Evolutionary conservation across 2,888 invertebrate species (phyloP), one percentile per base, ranked within the genome.

Genomic region (Pomacea canaliculata): DNA sequence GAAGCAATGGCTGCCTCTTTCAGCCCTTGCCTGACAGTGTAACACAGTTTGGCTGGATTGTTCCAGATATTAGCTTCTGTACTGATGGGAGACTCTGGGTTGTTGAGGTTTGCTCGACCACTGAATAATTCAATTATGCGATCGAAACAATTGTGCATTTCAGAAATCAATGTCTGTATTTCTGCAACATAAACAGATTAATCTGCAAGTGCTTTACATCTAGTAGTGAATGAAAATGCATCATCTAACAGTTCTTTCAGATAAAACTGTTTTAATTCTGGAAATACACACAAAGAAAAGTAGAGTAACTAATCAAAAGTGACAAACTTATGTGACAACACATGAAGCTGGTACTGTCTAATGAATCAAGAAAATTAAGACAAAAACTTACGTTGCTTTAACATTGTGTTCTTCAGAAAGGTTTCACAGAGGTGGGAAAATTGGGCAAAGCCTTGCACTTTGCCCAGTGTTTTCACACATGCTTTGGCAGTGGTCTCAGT

Each of bases 91-190:
- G 76, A 77, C 19, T 77, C 78, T 12, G 76, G 79, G n/a, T 80
- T 78, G 12, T 71, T 76, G 8, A 63, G 62, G 18, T 73, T 78
- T 23, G 78, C 73, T 74, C 88, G 85, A 49, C 89, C 89, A 81
- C 87, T 93, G 83, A 94, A 93, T 85, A 93, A 91, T 81, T 93
- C 93, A 77, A 94, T 93, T 70, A 94, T 93, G 81, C 92, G 92
- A 86, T 93, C 93, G 76, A 93, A 92, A 85, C 93, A 93, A 46
- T 91, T 90, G 86, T 94, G 94, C 91, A 94, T 93, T 84, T 94
- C 94, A 86, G 92, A 93, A 56, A 94, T 93, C 76, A 94, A 89
- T 76, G 92, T 92, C 72, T 93, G 92, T 68, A 94, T 93, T 91
- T 94, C 94, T 94, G 87, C 5, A 91, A 91, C 82, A 74, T 77